Evolutionary conservation across 2,888 invertebrate genomes (phyloP).

Genomic region (Lingula anatina): DNA sequence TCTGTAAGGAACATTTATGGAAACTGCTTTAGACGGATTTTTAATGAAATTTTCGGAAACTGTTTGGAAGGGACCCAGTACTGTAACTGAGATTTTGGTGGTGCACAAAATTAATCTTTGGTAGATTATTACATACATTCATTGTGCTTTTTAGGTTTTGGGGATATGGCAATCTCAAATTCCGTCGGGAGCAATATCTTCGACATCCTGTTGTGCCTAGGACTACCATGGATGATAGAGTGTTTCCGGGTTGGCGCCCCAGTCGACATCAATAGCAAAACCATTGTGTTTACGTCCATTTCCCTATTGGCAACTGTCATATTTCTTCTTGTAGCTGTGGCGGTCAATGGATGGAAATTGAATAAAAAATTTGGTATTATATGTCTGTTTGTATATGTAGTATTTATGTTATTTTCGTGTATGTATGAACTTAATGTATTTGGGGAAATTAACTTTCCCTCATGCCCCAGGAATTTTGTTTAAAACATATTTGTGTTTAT

Average conservation of each 20-base stretch:
- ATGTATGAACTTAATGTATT: constrained; percentile 79
- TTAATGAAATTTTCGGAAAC: no score
- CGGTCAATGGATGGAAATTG: constrained; percentile 61
- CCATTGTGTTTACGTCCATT: constrained; percentile 76
- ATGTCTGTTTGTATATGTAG: constrained; percentile 63
- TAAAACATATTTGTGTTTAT: no score
- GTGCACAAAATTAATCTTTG: background rate
- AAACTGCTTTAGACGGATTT: no score
- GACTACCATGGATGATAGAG: constrained; percentile 36
- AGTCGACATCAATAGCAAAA: constrained; percentile 66
- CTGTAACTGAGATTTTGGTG: no score
- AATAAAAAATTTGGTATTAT: constrained; percentile 66
- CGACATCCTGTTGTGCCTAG: constrained; percentile 46
- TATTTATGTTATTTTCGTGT: constrained; percentile 72
- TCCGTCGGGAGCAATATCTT: constrained; percentile 49
- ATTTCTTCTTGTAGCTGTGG: constrained; percentile 65
- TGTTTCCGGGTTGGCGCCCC: constrained; percentile 25
- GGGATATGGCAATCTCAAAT: constrained; percentile 50
- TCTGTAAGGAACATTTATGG: no score
- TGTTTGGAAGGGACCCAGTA: no score
- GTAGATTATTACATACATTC: background rate
- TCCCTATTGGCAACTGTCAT: constrained; percentile 71
- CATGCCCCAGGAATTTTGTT: constrained; percentile 56
- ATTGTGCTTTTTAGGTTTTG: constrained; percentile 28
- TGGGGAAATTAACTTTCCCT: constrained; percentile 83